Evolutionary conservation across 2,888 invertebrate genomes (phyloP).

Genomic region (Drosophila multiciliata): DNA sequence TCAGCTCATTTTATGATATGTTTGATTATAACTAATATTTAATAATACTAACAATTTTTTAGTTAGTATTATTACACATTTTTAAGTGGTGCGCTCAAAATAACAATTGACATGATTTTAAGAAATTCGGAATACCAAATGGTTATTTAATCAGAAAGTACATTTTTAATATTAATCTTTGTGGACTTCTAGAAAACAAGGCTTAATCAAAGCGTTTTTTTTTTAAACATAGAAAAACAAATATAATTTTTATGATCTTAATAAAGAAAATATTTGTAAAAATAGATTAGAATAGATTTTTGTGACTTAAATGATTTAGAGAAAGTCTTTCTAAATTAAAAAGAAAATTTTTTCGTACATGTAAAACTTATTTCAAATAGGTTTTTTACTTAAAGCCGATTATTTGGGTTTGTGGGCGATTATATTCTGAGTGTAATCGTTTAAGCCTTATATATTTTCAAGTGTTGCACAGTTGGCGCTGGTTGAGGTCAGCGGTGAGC

Average conservation of each 20-base stretch:
- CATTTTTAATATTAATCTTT: too few relatives aligned
- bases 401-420: too few relatives aligned
- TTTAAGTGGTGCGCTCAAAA: not conserved
- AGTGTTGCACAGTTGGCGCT: constrained; percentile 15
- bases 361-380: not conserved
- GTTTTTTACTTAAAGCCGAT: too few relatives aligned
- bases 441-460: not conserved
- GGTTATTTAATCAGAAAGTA: too few relatives aligned
- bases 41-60: too few relatives aligned
- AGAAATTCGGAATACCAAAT: too few relatives aligned
- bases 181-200: too few relatives aligned
- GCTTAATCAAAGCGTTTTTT: too few relatives aligned
- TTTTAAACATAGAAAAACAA: too few relatives aligned
- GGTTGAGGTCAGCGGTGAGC: constrained; percentile 14
- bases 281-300: not conserved
- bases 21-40: constrained; percentile 9
- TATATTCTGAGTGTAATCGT: not conserved
- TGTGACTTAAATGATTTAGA: not conserved
- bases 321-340: not conserved
- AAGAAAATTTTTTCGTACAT: not conserved
- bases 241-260: too few relatives aligned
- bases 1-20: constrained; percentile 15
- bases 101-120: too few relatives aligned
- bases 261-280: too few relatives aligned
- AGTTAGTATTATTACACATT: not conserved